Percentiles rank a stretch among this genome's conserved stretches.
phyloP scores from a whole-genome alignment of 2,797 vertebrate genomes.

The Arnoldichthys spilopterus region DNA sequence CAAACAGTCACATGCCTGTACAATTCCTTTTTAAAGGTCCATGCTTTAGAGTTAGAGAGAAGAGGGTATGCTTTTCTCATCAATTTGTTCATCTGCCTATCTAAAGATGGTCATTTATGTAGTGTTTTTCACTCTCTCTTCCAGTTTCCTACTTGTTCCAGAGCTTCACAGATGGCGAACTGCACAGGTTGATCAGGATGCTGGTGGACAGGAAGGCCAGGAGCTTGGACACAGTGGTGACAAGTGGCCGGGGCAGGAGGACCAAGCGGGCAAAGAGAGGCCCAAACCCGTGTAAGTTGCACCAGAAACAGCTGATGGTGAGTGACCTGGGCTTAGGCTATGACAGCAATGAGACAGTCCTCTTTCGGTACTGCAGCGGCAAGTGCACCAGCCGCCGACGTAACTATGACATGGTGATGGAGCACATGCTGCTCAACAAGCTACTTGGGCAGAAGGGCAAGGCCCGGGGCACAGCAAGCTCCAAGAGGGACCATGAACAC shows the following conservation, averaged over 20 bases:
- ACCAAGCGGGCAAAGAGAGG: slow-evolving; percentile 84
- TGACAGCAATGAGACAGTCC: slow-evolving; percentile 89
- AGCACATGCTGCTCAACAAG: slow-evolving; percentile 73
- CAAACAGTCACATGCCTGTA: neutral
- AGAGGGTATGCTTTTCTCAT: neutral
- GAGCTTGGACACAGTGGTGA: neutral
- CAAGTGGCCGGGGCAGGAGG: slow-evolving; percentile 73
- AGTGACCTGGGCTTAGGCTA: slow-evolving; percentile 93
- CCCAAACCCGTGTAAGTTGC: slow-evolving; percentile 83
- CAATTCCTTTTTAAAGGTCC: neutral
- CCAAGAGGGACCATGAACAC: slow-evolving; percentile 82
- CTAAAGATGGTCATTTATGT: neutral
- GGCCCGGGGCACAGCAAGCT: slow-evolving; percentile 61
- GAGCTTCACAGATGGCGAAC: slow-evolving; percentile 92
- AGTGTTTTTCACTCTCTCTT: slow-evolving; percentile 41
- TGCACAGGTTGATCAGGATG: slow-evolving; percentile 84
- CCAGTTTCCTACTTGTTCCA: slow-evolving; percentile 85
- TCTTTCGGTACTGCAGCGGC: slow-evolving; percentile 94
- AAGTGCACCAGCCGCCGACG: slow-evolving; percentile 81
- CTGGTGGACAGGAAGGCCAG: slow-evolving; percentile 80
- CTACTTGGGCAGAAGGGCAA: slow-evolving; percentile 65
- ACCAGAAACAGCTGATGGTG: slow-evolving; percentile 88
- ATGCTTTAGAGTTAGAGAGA: neutral
- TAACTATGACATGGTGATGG: slow-evolving; percentile 92
- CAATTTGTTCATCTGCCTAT: neutral